Percentiles rank a stretch among this genome's conserved stretches.
These are phyloP conservation scores for Epizoanthus rinbou DNA, from an alignment of 92 coral and sea anemone genomes.

Conservation along the genomic window DNA sequence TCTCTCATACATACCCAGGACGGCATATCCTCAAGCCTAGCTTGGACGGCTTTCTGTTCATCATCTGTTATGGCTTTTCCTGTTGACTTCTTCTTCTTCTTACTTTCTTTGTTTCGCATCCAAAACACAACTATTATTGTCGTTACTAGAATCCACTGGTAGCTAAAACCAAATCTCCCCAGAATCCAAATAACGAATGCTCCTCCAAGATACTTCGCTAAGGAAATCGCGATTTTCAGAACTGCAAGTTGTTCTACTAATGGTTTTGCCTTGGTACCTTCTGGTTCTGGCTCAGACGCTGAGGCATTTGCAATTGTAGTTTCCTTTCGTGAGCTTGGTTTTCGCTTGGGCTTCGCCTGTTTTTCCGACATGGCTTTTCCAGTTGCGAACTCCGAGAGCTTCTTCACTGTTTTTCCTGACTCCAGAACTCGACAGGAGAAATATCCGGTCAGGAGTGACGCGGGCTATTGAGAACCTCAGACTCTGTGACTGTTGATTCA, in stretches of 20 bases:
- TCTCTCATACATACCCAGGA: conserved; percentile 72
- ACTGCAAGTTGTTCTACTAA: conserved; percentile 41
- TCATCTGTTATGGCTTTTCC: conserved; percentile 62
- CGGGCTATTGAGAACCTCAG: neutral
- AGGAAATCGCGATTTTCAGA: conserved; percentile 48
- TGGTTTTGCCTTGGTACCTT: conserved; percentile 10
- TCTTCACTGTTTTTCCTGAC: neutral
- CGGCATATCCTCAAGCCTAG: conserved; percentile 77
- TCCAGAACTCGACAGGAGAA: neutral
- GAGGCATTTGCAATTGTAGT: conserved; percentile 3
- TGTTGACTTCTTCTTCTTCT: conserved; percentile 54
- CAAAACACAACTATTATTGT: conserved; percentile 54
- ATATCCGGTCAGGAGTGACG: neutral
- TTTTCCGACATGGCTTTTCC: conserved; percentile 9
- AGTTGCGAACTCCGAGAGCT: neutral
- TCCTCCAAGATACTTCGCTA: conserved; percentile 63
- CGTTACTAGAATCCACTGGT: conserved; percentile 64
- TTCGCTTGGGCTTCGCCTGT: neutral
- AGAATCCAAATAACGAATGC: conserved; percentile 69
- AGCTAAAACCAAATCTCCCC: conserved; percentile 76
- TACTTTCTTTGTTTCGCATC: conserved; percentile 59
- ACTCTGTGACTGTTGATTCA: neutral
- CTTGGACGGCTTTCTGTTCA: conserved; percentile 67
- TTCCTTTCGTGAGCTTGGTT: neutral
- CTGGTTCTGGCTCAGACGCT: neutral